Percentiles rank a stretch among this genome's conserved stretches.
These are phyloP conservation scores for Dasyprocta punctata DNA, from an alignment of 2,113 vertebrate genomes.

Conservation along the genomic window DNA sequence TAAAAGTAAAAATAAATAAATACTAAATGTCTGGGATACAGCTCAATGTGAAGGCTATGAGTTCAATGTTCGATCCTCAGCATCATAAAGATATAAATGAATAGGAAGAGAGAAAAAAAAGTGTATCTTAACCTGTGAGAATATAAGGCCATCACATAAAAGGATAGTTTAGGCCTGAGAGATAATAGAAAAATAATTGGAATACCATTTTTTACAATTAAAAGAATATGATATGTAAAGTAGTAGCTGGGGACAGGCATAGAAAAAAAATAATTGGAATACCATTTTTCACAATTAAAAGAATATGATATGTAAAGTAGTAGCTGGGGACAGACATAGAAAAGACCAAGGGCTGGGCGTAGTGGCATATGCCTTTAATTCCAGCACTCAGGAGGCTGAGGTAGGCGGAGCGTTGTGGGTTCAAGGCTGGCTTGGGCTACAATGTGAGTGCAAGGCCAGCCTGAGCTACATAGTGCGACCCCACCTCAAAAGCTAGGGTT, in stretches of 20 bases:
- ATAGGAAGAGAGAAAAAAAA: background rate
- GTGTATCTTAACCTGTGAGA: background rate
- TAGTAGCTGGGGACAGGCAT: background rate
- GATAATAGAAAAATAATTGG: background rate
- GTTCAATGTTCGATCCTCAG: background rate
- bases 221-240: background rate
- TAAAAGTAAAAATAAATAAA: background rate
- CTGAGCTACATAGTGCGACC: too few relatives aligned
- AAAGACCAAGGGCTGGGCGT: too few relatives aligned
- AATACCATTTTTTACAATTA: background rate
- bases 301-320: background rate
- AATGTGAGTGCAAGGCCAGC: too few relatives aligned
- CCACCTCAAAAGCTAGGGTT: too few relatives aligned
- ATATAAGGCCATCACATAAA: background rate
- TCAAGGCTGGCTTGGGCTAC: too few relatives aligned
- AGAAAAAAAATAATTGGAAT: background rate
- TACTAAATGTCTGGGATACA: background rate
- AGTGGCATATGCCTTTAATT: too few relatives aligned
- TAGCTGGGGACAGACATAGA: background rate
- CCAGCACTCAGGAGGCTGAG: too few relatives aligned
- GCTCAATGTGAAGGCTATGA: background rate
- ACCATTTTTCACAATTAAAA: background rate
- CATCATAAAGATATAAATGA: background rate
- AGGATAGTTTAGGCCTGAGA: background rate
- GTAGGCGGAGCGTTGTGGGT: too few relatives aligned